phyloP scores from a whole-genome alignment of 2,797 vertebrate genomes.

The Potorous gilbertii region DNA sequence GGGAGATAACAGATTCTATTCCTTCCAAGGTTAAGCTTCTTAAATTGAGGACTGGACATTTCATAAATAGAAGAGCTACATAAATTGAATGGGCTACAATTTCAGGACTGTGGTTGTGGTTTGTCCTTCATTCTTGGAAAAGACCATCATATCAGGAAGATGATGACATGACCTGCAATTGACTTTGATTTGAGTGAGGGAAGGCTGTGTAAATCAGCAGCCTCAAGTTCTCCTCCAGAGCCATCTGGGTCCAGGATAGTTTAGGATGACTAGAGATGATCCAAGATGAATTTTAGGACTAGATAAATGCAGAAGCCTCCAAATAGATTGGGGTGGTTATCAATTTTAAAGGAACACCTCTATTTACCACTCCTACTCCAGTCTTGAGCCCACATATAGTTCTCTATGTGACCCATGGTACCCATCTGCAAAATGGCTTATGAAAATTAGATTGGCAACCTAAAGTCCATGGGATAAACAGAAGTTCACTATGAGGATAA shows the following conservation, averaged over 20 bases:
- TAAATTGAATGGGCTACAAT: background rate
- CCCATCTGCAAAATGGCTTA: background rate
- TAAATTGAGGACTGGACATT: background rate
- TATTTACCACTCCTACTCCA: background rate
- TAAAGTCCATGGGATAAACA: background rate
- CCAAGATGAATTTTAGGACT: background rate
- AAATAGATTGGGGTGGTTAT: background rate
- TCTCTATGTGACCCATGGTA: background rate
- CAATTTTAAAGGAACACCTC: background rate
- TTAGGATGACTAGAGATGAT: too few species aligned
- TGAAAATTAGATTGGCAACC: background rate
- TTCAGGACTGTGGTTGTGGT: background rate
- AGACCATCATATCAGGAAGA: too few species aligned
- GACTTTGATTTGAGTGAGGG: too few species aligned
- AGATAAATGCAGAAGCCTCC: background rate
- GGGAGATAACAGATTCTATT: background rate
- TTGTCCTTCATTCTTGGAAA: too few species aligned
- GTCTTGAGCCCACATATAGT: background rate
- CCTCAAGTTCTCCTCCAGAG: too few species aligned
- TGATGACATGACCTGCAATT: too few species aligned
- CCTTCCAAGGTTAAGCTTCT: background rate
- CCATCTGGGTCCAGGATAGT: too few species aligned
- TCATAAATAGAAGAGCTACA: background rate
- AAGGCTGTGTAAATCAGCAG: too few species aligned
- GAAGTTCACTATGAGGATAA: background rate